Base-by-base conservation (phyloP, 2,888 invertebrate species). In the Cephonodes hylas region DNA sequence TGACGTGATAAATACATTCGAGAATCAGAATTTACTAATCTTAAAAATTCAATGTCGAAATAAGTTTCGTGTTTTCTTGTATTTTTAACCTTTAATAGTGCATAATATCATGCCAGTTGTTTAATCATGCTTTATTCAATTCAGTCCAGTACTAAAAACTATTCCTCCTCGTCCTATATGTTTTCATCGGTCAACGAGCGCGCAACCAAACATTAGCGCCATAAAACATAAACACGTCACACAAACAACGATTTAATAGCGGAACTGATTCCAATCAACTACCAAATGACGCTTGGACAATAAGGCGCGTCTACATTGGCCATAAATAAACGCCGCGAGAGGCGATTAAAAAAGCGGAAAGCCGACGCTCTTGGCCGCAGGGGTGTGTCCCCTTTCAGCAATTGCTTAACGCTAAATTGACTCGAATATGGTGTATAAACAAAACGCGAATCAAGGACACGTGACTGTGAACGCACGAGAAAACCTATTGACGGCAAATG, bases 371-470 rank as follows among this genome's bases (percentile, higher is more conserved):
- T 69, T 63, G 71, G 72, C 68, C 66, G 67, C 74, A 75, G 76
- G 79, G 81, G 85, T 74, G 79, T 78, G 79, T 79, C 80, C 86
- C 85, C 85, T 76, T 34, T 20, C 27, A 15, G 31, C 79, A 81
- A 83, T 83, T 85, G 83, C 84, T 85, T 86, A 80, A 88, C 86
- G 88, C 83, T 86, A 87, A 89, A 89, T 89, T 89, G 83, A 86
- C 77, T 75, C 80, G 85, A 84, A 85, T 80, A 80, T 83, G 80
- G 74, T 81, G 81, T 77, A 85, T 87, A 90, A 89, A 89, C 90
- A 91, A 88, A 85, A 81, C 79, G 76, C 68, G 65, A 63, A 76
- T 53, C 18, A 53, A 69, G 68, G 88, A 71, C 90, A 89, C 89
- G 89, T 79, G 90, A 74, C 84, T 65, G 69, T 68, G 69, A 74